A percentile compares a stretch with the other conserved stretches of the same genome.
phyloP scores from a whole-genome alignment of 2,888 invertebrate genomes.

The Piscicola geometra region DNA sequence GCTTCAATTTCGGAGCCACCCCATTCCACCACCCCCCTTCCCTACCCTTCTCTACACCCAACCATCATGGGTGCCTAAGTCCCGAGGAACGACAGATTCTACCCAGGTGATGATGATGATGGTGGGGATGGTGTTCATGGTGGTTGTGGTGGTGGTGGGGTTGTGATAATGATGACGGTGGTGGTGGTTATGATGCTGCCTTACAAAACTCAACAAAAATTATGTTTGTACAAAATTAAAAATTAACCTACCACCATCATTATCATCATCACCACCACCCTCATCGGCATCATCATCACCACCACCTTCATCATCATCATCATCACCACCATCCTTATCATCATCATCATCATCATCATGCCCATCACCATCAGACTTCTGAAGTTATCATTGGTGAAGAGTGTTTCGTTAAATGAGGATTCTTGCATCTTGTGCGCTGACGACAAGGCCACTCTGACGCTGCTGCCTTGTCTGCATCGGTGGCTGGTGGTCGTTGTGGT shows the following conservation, averaged over 20 bases:
- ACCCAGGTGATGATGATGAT: slow-evolving; percentile 61
- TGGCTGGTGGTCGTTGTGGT: slow-evolving; percentile 56
- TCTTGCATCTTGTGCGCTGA: slow-evolving; percentile 84
- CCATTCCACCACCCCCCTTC: slow-evolving; percentile 73
- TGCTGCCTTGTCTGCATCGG: slow-evolving; percentile 79
- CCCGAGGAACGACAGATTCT: slow-evolving; percentile 74
- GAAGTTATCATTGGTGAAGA: slow-evolving; percentile 69
- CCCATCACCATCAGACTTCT: slow-evolving; percentile 71
- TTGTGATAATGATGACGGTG: neutral
- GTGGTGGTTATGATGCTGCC: neutral
- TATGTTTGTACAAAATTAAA: too few relatives aligned
- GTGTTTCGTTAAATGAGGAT: slow-evolving; percentile 70
- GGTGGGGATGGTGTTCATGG: neutral
- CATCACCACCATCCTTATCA: too few relatives aligned
- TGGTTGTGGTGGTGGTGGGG: neutral
- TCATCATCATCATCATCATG: too few relatives aligned
- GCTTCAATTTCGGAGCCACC: slow-evolving; percentile 81
- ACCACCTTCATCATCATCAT: too few relatives aligned
- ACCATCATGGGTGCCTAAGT: slow-evolving; percentile 70
- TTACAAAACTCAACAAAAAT: too few relatives aligned
- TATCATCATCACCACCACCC: too few relatives aligned
- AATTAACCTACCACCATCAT: too few relatives aligned
- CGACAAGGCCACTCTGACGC: slow-evolving; percentile 68
- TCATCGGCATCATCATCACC: too few relatives aligned
- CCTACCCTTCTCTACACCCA: slow-evolving; percentile 68